Base-by-base conservation (phyloP, 2,113 vertebrate species). In the Nansenia antarctica region DNA sequence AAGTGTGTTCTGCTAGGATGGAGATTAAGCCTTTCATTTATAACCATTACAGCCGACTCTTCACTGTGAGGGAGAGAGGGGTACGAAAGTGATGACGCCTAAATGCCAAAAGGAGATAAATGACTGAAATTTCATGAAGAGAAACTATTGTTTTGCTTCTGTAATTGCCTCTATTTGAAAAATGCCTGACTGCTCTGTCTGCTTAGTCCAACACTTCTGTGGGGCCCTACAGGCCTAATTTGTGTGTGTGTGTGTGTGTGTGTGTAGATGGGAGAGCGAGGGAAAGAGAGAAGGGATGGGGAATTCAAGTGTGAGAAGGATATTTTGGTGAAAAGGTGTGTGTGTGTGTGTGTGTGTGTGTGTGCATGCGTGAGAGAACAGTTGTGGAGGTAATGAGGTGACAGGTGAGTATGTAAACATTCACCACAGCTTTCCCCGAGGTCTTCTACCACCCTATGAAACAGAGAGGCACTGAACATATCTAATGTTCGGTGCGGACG, bases 91-190 rank as follows among this genome's bases (percentile, higher is more conserved):
- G 4, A 34, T 66, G 37, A 34, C 65, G 69, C 15, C 31, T 39
- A 18, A 20, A n/a, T 5, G 20, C 31, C 18, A 55, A 59, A 70
- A 18, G 24, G 26, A n/a, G 15, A 37, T 78, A 47, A 24, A 79
- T 76, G 32, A 78, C 62, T 78, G 18, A 71, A 76, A 53, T 31
- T 69, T 64, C 27, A 49, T 27, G 6, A 42, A 54, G 58, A 49
- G 4, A 12, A 27, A 59, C 5, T 29, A 70, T 3, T 8, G 39
- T 74, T 69, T 77, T 72, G 27, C 32, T 42, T 45, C 66, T 58
- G 34, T 72, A 77, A 75, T 20, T 71, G 39, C 24, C 30, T 55
- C n/a, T 9, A 67, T 67, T 73, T 59, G 0, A 74, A 65, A 30
- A 45, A 76, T 60, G 4, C 1, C 2, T 62, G 32, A 3, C 39